Evolutionary conservation across 2,888 invertebrate genomes (phyloP), one percentile per base, ranked within the genome.

Genomic region (Phyto melanocephala): DNA sequence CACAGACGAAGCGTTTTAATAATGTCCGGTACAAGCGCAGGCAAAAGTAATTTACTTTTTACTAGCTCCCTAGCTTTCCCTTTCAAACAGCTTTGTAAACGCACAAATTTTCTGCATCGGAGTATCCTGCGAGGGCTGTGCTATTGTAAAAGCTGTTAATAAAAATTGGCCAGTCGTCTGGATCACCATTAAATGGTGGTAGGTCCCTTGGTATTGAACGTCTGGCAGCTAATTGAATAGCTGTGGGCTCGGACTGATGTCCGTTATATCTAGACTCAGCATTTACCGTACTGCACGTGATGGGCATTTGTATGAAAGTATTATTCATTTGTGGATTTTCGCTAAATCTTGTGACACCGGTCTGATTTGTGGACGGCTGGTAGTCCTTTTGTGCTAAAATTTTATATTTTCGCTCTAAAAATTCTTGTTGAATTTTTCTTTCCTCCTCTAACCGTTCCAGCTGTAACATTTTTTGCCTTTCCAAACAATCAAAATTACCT

Each of bases 91-190:
- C 8, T 37, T 60, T 62, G 50, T 1, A 72, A 40, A 1, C 62
- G 42, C 6, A 72, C 6, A 72, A 52, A 52, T 72, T 72, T 40
- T 62, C 68, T 4, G 42, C 42, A 11, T 71, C 6, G 5, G 54
- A 70, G 2, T 54, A 71, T 6, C 56, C 63, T 0, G 42, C 78
- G 5, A 78, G 10, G 13, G 35, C 33, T 24, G 70, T 78, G n/a
- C 54, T 78, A 20, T 71, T 78, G 13, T 63, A 13, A 13, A 63
- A 78, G 11, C 63, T 78, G 15, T n/a, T n/a, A n/a, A n/a, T n/a
- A n/a, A n/a, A n/a, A n/a, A n/a, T n/a, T n/a, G n/a, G n/a, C n/a
- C n/a, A 72, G 50, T 7, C 52, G 77, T 70, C 62, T 10, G 62
- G 68, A 7, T 77, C 62, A 1, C 70, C 77, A 11, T 13, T 63